Conservation (phyloP, 2,888 invertebrate genomes). For the Mesochorus sp. region DNA sequence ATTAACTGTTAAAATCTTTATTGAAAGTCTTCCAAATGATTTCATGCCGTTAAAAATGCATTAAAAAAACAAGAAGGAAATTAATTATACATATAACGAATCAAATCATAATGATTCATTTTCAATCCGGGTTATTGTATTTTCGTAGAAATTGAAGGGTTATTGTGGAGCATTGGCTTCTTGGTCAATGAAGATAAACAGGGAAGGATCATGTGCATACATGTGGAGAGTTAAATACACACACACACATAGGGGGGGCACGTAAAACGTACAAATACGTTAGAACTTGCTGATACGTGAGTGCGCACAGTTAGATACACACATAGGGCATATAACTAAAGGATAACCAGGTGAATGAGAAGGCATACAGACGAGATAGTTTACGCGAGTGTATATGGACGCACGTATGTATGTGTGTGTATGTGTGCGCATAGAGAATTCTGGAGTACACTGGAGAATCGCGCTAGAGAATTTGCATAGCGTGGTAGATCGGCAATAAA, state of each 20-base stretch:
- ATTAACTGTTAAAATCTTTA: no score
- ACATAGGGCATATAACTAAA: neutral
- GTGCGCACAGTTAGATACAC: neutral
- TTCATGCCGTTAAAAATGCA: no score
- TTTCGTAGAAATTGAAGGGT: no score
- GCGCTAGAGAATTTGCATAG: conserved; percentile 56
- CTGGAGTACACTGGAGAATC: neutral
- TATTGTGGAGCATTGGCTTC: neutral
- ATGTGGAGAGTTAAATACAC: neutral
- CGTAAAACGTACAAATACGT: neutral
- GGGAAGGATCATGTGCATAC: neutral
- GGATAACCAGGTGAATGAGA: conserved; percentile 8
- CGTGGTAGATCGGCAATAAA: conserved; percentile 60
- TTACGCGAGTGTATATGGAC: conserved; percentile 4
- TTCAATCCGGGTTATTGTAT: no score
- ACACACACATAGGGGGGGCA: neutral
- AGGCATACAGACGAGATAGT: conserved; percentile 1
- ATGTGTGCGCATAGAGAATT: neutral
- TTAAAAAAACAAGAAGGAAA: no score
- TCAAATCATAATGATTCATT: no score
- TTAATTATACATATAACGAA: no score
- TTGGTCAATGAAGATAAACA: neutral
- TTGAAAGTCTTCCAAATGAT: no score
- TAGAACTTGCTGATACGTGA: neutral
- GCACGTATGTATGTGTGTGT: conserved; percentile 3